phyloP scores from a whole-genome alignment of 2,797 vertebrate species.

The Gobio occitaniae region DNA sequence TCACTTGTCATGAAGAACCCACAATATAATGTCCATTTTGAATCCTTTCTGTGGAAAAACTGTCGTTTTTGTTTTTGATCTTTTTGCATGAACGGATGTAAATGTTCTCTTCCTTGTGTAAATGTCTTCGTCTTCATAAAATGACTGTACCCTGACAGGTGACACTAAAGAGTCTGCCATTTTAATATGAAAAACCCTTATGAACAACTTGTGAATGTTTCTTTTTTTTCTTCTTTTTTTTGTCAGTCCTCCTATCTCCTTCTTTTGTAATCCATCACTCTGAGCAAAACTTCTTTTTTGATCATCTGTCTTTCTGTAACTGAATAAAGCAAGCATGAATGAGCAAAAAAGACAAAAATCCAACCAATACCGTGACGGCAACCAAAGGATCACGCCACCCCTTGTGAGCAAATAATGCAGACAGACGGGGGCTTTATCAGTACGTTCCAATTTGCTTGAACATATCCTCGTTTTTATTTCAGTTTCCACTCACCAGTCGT shows the following conservation, averaged over 20 bases:
- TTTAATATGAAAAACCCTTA: neutral
- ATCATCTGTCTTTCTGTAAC: constrained; percentile 1
- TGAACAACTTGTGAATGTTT: neutral
- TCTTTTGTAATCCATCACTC: constrained; percentile 11
- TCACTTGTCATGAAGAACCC: constrained; percentile 43
- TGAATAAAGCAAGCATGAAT: constrained; percentile 47
- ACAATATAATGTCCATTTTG: constrained; percentile 49
- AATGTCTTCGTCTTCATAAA: constrained; percentile 49
- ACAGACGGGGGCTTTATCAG: neutral
- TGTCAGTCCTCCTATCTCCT: neutral
- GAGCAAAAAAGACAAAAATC: constrained; percentile 29
- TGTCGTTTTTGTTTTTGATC: constrained; percentile 23
- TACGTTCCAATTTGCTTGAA: constrained; percentile 34
- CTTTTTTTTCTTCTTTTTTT: neutral
- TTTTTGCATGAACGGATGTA: constrained; percentile 61
- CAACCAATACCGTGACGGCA: constrained; percentile 23
- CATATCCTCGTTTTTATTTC: constrained; percentile 41
- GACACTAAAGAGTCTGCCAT: constrained; percentile 42
- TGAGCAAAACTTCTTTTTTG: neutral
- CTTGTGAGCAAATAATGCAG: neutral
- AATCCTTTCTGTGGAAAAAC: constrained; percentile 46
- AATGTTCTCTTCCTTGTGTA: constrained; percentile 51
- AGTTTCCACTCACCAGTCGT: constrained; percentile 29
- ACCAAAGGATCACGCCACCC: constrained; percentile 40
- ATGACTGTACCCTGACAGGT: constrained; percentile 45